Percentiles rank a stretch among this genome's conserved stretches.
These are phyloP conservation scores for Erpobdella octoculata DNA, from an alignment of 2,888 invertebrate genomes.

Conservation along the genomic window DNA sequence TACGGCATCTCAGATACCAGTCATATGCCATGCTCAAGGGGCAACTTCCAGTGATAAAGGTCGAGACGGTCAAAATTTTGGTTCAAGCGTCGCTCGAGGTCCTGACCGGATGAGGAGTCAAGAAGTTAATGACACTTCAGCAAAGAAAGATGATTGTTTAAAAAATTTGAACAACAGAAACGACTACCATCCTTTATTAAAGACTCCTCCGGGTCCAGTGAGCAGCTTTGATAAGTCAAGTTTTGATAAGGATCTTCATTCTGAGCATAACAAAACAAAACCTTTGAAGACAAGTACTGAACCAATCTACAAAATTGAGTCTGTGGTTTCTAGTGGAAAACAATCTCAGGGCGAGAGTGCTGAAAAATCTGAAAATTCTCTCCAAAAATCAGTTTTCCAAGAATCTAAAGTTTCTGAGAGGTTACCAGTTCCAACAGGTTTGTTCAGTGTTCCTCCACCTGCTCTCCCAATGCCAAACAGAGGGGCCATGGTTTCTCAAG, in stretches of 20 bases:
- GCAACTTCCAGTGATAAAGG: no score
- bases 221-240: no score
- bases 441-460: conserved; percentile 4
- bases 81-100: no score
- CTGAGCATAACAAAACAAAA: no score
- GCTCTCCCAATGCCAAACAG: neutral
- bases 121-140: neutral
- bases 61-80: no score
- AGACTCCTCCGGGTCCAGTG: neutral
- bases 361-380: neutral
- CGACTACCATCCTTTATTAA: neutral
- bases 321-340: neutral
- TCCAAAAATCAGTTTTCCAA: neutral
- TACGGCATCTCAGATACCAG: no score
- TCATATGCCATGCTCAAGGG: no score
- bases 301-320: neutral
- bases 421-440: neutral
- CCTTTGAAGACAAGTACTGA: no score
- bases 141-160: neutral
- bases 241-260: no score
- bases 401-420: neutral
- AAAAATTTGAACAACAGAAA: neutral
- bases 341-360: neutral
- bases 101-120: neutral
- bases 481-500: neutral